phyloP scores from a whole-genome alignment of 2,888 invertebrate species.

The Lasiommata megera region DNA sequence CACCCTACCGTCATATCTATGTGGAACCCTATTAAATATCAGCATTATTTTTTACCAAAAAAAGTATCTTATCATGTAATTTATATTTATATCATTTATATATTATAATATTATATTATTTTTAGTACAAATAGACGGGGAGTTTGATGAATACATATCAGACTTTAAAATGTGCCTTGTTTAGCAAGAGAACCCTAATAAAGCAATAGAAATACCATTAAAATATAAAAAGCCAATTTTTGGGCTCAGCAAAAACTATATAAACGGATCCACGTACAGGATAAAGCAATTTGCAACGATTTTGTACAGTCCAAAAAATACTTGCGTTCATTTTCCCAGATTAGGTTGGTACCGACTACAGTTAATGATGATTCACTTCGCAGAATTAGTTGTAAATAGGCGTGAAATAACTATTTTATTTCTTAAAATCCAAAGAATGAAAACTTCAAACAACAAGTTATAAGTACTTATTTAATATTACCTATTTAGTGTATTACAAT shows the following conservation, averaged over 20 bases:
- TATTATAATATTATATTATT: no score
- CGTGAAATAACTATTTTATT: slow-evolving; percentile 23
- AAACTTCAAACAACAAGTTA: neutral
- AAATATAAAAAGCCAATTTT: slow-evolving; percentile 10
- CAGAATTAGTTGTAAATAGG: slow-evolving; percentile 24
- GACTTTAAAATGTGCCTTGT: no score
- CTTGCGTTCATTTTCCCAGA: neutral
- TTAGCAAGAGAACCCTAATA: neutral
- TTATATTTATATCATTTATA: no score
- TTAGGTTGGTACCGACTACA: neutral
- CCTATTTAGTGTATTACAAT: no score
- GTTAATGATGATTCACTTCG: slow-evolving; percentile 19
- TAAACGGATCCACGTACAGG: slow-evolving; percentile 12
- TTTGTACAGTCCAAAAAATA: slow-evolving; percentile 7
- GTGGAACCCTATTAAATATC: no score
- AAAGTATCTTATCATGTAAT: no score
- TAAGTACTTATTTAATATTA: no score
- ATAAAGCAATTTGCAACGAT: slow-evolving; percentile 11
- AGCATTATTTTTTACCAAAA: no score
- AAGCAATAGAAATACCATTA: slow-evolving; percentile 4
- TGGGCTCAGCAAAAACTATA: slow-evolving; percentile 8
- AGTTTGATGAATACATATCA: no score
- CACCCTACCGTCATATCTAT: no score
- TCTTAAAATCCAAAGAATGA: neutral
- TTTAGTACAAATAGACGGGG: no score